A percentile compares a stretch with the other conserved stretches of the same genome.
phyloP scores from a whole-genome alignment of 2,797 vertebrate species.

The Hydrocynus forskahlii region DNA sequence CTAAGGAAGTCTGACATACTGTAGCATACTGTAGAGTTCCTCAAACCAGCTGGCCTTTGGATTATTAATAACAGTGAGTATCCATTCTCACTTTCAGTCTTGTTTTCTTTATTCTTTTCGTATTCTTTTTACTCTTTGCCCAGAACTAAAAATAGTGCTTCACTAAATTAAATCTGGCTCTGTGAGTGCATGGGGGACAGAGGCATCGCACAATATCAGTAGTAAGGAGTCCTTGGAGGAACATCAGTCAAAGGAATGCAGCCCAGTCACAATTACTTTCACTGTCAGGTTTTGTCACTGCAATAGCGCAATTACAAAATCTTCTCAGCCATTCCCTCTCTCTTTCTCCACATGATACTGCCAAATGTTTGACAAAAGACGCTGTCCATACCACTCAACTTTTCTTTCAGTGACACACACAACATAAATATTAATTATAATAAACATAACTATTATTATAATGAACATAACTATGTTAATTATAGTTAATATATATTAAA shows the following conservation, averaged over 20 bases:
- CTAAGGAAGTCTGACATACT: neutral
- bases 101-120: neutral
- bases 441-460: too few species aligned
- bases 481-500: too few species aligned
- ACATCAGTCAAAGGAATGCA: too few species aligned
- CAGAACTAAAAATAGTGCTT: neutral
- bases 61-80: neutral
- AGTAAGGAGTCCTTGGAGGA: too few species aligned
- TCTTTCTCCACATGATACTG: neutral
- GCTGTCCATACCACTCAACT: too few species aligned
- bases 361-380: too few species aligned
- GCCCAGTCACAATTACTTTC: too few species aligned
- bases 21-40: too few species aligned
- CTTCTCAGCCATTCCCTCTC: neutral
- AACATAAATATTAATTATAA: too few species aligned
- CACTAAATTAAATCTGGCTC: neutral
- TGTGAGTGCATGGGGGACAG: neutral
- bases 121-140: neutral
- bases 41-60: neutral
- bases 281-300: neutral
- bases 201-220: neutral
- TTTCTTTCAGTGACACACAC: too few species aligned
- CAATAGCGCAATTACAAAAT: neutral
- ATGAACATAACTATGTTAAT: too few species aligned
- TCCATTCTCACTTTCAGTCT: neutral